Conservation (phyloP, 2,113 vertebrate species). For the Oreochromis tanganicae region DNA sequence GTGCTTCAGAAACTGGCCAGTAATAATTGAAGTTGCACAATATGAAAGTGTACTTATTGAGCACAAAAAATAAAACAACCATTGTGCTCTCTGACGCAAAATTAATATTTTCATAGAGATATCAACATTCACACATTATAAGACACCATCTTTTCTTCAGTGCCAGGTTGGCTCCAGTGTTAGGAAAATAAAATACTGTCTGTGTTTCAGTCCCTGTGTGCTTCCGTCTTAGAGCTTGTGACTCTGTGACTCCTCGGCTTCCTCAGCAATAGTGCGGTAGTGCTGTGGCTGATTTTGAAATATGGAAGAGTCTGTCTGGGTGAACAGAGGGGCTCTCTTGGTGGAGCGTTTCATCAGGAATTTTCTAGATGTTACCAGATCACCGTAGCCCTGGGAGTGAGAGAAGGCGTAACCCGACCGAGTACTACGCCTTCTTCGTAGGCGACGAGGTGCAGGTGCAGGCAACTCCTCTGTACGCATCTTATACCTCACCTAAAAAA, state of each 20-base stretch:
- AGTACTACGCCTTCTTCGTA: slow-evolving; percentile 57
- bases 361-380: slow-evolving; percentile 84
- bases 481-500: slow-evolving; percentile 74
- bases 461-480: slow-evolving; percentile 70
- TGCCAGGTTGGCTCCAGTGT: background rate
- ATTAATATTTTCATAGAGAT: background rate
- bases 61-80: background rate
- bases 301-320: slow-evolving; percentile 40
- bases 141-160: background rate
- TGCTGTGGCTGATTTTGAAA: slow-evolving; percentile 59
- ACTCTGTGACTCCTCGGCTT: background rate
- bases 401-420: slow-evolving; percentile 94
- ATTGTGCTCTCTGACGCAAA: background rate
- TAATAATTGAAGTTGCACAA: background rate
- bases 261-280: slow-evolving; percentile 61
- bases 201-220: background rate
- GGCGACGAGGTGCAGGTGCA: slow-evolving; percentile 26
- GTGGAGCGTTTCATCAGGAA: slow-evolving; percentile 58
- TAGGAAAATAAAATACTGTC: background rate
- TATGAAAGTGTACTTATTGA: background rate
- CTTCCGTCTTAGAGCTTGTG: background rate
- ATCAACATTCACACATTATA: background rate
- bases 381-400: slow-evolving; percentile 86
- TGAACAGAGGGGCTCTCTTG: slow-evolving; percentile 32
- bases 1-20: background rate